Conservation (phyloP, 2,888 invertebrate species). For the Macaria notata region DNA sequence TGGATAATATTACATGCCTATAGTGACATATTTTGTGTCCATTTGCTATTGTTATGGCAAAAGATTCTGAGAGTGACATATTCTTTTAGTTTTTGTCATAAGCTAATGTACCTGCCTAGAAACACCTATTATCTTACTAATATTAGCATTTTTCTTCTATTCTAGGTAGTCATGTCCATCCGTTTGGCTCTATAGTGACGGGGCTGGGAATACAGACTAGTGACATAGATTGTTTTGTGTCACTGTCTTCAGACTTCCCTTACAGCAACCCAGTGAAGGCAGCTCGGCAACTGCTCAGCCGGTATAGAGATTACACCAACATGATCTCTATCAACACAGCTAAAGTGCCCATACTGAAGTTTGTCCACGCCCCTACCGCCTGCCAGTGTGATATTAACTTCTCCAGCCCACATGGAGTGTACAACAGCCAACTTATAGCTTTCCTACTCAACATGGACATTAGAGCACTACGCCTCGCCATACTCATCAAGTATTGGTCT, state of each 20-base stretch:
- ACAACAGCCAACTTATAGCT: slow-evolving; percentile 85
- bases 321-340: slow-evolving; percentile 85
- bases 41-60: too few relatives aligned
- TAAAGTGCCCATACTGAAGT: slow-evolving; percentile 90
- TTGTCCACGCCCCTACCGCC: slow-evolving; percentile 82
- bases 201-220: slow-evolving; percentile 86
- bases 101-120: too few relatives aligned
- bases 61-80: too few relatives aligned
- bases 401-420: slow-evolving; percentile 84
- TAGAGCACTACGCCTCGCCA: slow-evolving; percentile 80
- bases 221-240: slow-evolving; percentile 87
- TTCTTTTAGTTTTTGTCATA: too few relatives aligned
- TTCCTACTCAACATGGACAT: slow-evolving; percentile 80
- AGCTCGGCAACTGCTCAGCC: slow-evolving; percentile 62
- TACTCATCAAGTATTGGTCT: slow-evolving; percentile 90
- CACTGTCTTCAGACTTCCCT: slow-evolving; percentile 50
- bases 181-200: slow-evolving; percentile 89
- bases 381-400: slow-evolving; percentile 88
- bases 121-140: too few relatives aligned
- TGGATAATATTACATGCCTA: too few relatives aligned
- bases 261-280: slow-evolving; percentile 33
- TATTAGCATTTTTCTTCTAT: too few relatives aligned
- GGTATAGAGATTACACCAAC: slow-evolving; percentile 47
- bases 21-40: too few relatives aligned
- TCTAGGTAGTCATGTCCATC: slow-evolving; percentile 59